phyloP scores from a whole-genome alignment of 2,888 invertebrate genomes.

The Cerceris ruficornis region DNA sequence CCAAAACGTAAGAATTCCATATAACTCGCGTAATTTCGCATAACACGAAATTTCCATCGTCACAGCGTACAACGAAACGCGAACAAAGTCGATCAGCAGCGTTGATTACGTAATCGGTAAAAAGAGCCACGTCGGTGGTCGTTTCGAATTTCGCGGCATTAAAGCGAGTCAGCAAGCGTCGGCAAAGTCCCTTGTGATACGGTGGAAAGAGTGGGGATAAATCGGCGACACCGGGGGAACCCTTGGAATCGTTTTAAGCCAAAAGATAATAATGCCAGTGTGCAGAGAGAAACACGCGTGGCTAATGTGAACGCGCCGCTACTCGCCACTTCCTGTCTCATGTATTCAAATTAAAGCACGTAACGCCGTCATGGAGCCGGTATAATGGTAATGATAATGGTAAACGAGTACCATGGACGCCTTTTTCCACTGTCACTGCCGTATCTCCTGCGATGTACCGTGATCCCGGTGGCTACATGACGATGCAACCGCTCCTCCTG shows the following conservation, averaged over 20 bases:
- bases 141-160: conserved; percentile 62
- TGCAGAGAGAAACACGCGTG: conserved; percentile 72
- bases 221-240: conserved; percentile 13
- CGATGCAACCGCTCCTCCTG: conserved; percentile 41
- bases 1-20: background rate
- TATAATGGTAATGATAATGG: conserved; percentile 73
- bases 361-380: conserved; percentile 63
- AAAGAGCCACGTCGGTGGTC: conserved; percentile 51
- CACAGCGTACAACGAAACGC: background rate
- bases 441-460: conserved; percentile 3
- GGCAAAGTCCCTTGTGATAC: conserved; percentile 2
- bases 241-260: conserved; percentile 57
- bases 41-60: background rate
- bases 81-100: conserved; percentile 1
- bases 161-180: conserved; percentile 56
- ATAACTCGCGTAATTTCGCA: background rate
- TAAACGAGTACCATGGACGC: conserved; percentile 66
- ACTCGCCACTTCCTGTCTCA: conserved; percentile 72
- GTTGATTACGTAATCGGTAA: conserved; percentile 35
- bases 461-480: conserved; percentile 53
- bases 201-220: conserved; percentile 6
- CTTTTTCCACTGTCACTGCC: conserved; percentile 41
- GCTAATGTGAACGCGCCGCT: conserved; percentile 68
- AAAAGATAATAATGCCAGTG: conserved; percentile 63
- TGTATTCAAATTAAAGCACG: conserved; percentile 78